Conservation (phyloP, 2,888 invertebrate species). For the Petrolisthes cinctipes region DNA sequence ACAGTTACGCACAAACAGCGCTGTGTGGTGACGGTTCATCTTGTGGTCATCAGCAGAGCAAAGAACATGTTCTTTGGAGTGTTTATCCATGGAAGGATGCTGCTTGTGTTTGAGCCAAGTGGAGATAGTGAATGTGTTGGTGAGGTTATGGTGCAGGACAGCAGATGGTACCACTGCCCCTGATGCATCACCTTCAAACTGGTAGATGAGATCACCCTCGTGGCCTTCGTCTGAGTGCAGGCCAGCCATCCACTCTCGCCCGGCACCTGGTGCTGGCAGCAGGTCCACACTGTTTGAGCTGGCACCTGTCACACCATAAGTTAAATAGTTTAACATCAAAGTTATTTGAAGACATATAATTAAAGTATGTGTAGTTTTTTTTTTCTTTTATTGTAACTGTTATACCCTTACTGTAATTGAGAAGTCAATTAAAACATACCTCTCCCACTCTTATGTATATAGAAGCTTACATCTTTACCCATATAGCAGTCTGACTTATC, state of each 20-base stretch:
- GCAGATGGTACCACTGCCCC: constrained; percentile 86
- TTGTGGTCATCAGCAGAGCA: constrained; percentile 98
- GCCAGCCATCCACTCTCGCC: constrained; percentile 83
- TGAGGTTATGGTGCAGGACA: constrained; percentile 82
- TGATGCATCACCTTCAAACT: constrained; percentile 91
- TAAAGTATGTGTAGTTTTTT: too few relatives aligned
- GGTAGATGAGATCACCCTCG: constrained; percentile 81
- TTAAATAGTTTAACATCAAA: too few relatives aligned
- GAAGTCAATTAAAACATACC: too few relatives aligned
- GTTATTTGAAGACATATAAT: too few relatives aligned
- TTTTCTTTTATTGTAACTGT: too few relatives aligned
- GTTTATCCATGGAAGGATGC: constrained; percentile 83
- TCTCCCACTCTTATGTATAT: too few relatives aligned
- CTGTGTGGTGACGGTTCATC: constrained; percentile 99
- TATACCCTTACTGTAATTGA: too few relatives aligned
- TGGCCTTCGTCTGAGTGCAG: constrained; percentile 79
- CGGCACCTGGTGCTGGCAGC: constrained; percentile 84
- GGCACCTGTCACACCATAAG: constrained; percentile 70
- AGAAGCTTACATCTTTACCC: too few relatives aligned
- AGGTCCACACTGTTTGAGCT: constrained; percentile 86
- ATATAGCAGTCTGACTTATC: too few relatives aligned
- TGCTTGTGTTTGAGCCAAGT: constrained; percentile 96
- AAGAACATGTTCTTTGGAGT: constrained; percentile 94
- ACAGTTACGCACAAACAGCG: constrained; percentile 96
- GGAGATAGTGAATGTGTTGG: constrained; percentile 87